A percentile compares a stretch with the other conserved stretches of the same genome.
These are phyloP conservation scores for Coracias cyanogaster DNA, from an alignment of 2,797 vertebrate species.

Conservation along the genomic window DNA sequence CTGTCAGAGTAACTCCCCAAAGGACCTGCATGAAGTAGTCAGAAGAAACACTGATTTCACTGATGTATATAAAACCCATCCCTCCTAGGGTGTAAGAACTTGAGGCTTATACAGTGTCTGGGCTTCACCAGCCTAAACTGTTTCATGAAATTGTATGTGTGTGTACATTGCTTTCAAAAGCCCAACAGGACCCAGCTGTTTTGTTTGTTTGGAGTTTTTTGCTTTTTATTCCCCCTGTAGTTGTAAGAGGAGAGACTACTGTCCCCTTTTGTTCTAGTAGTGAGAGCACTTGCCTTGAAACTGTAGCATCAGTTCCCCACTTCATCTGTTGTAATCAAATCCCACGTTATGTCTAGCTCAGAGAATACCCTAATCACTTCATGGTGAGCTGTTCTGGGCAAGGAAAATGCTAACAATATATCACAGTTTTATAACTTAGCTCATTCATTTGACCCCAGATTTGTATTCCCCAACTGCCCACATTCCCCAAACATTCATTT, in stretches of 20 bases:
- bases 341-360: not conserved
- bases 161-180: not conserved
- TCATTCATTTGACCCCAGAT: not conserved
- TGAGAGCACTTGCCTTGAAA: not conserved
- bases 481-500: not conserved
- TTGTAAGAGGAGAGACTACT: not conserved
- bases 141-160: not conserved
- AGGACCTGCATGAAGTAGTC: not conserved
- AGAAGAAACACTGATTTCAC: not conserved
- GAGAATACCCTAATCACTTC: not conserved
- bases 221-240: rapidly evolving
- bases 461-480: not conserved
- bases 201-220: not conserved
- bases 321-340: not conserved
- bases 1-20: not conserved
- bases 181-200: not conserved
- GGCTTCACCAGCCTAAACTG: not conserved
- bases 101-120: not conserved
- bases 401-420: not conserved
- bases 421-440: not conserved
- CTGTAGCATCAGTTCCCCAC: not conserved
- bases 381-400: not conserved
- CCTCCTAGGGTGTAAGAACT: not conserved
- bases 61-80: not conserved
- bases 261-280: not conserved